Conservation (phyloP, 1,140 invertebrate species). For the Archivesica marissinica region DNA sequence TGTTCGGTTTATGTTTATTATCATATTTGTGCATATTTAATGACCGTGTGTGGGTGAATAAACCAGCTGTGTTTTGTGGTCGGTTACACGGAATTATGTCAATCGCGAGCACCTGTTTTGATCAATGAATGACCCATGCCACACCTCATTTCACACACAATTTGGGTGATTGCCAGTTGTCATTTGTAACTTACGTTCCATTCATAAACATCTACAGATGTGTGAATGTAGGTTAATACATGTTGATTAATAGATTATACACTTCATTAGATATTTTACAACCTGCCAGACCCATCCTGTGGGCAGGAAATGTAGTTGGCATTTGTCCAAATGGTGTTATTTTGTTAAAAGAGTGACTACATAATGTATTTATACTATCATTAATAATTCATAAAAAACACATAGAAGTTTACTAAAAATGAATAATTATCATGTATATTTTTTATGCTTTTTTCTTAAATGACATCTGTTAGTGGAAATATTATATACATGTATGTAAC, state of each 20-base stretch:
- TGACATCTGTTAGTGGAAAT: no score
- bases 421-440: no score
- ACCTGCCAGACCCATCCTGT: constrained; percentile 22
- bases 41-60: constrained; percentile 49
- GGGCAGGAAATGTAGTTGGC: neutral
- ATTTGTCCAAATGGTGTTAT: neutral
- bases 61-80: constrained; percentile 59
- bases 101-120: constrained; percentile 19
- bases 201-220: constrained; percentile 46
- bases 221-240: constrained; percentile 33
- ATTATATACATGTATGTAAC: no score
- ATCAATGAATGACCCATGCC: constrained; percentile 54
- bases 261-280: neutral
- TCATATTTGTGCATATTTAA: constrained; percentile 65
- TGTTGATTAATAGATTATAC: neutral
- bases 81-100: constrained; percentile 20
- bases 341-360: neutral
- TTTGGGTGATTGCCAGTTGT: constrained; percentile 58
- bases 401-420: no score
- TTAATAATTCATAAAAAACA: no score
- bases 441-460: no score
- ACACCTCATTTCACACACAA: constrained; percentile 33
- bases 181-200: constrained; percentile 46
- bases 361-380: no score
- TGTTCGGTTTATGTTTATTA: constrained; percentile 45